A percentile compares a stretch with the other conserved stretches of the same genome.
Evolutionary conservation across 1,140 invertebrate genomes (phyloP).

Genomic region (Aphelenchoides avenae): DNA sequence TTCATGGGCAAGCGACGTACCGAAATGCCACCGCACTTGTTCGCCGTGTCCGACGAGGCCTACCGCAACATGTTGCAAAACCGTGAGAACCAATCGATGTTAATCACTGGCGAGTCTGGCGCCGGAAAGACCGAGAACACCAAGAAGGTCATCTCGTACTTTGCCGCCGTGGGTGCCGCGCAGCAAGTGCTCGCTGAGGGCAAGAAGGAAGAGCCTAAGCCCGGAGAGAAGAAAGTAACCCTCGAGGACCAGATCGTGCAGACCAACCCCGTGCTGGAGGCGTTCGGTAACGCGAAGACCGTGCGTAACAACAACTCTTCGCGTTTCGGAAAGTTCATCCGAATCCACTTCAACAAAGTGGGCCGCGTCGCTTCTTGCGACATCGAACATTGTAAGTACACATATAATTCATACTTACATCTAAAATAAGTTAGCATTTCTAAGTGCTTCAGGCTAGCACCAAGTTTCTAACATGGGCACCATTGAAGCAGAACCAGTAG

Average conservation of each 20-base stretch:
- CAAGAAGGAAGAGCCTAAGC: slow-evolving; percentile 3
- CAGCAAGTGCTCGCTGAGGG: slow-evolving; percentile 65
- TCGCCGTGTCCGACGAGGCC: slow-evolving; percentile 98
- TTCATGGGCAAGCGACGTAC: slow-evolving; percentile 98
- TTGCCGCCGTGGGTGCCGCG: slow-evolving; percentile 72
- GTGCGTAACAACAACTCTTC: slow-evolving; percentile 68
- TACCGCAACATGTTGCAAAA: slow-evolving; percentile 91
- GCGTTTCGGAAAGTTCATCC: slow-evolving; percentile 85
- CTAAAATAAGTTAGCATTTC: too few species aligned
- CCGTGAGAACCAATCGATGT: slow-evolving; percentile 71
- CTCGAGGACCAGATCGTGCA: slow-evolving; percentile 69
- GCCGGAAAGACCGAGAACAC: slow-evolving; percentile 99
- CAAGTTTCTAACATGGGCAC: too few species aligned
- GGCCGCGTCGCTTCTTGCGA: slow-evolving; percentile 99
- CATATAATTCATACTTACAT: too few species aligned
- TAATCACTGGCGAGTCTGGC: slow-evolving; percentile 87
- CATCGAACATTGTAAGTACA: slow-evolving; percentile 96
- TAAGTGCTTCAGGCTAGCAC: too few species aligned
- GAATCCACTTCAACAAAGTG: slow-evolving; percentile 97
- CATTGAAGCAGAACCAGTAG: too few species aligned
- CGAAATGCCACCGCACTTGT: slow-evolving; percentile 99
- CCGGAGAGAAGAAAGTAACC: slow-evolving; percentile 48
- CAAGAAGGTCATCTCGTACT: slow-evolving; percentile 90
- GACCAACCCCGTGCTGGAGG: slow-evolving; percentile 65
- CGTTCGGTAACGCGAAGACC: slow-evolving; percentile 67